phyloP scores from a whole-genome alignment of 2,113 vertebrate species.

The Ibidorhyncha struthersii region DNA sequence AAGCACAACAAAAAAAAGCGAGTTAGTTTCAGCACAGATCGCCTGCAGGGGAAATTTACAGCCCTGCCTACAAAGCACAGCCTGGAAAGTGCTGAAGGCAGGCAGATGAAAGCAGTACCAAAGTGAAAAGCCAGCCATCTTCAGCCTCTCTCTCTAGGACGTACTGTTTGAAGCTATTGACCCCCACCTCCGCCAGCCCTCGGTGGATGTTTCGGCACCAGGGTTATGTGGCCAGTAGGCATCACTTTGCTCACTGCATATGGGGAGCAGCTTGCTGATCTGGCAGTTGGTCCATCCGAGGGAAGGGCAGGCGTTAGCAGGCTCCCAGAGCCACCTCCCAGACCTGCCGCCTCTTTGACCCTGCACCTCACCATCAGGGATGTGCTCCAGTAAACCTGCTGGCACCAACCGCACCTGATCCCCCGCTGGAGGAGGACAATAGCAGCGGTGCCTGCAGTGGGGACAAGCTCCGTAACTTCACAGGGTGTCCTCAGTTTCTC shows the following conservation, averaged over 20 bases:
- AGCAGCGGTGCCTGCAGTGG: neutral
- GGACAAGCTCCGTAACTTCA: neutral
- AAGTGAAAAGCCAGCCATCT: neutral
- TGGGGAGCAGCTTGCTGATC: neutral
- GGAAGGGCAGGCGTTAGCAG: rapidly evolving
- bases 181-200: neutral
- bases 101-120: neutral
- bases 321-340: neutral
- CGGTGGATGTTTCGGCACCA: rapidly evolving
- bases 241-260: neutral
- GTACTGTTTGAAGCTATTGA: neutral
- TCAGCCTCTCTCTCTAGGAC: neutral
- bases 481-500: neutral
- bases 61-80: neutral
- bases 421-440: neutral
- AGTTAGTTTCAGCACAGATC: neutral
- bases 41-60: neutral
- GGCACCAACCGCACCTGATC: rapidly evolving
- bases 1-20: neutral
- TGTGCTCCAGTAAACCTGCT: neutral
- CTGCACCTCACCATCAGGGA: neutral
- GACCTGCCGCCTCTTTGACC: neutral
- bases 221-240: neutral
- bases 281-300: neutral
- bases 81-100: neutral